Percentiles rank a stretch among this genome's conserved stretches.
Evolutionary conservation across 2,113 vertebrate species (phyloP).

Genomic region (Mustela lutreola): DNA sequence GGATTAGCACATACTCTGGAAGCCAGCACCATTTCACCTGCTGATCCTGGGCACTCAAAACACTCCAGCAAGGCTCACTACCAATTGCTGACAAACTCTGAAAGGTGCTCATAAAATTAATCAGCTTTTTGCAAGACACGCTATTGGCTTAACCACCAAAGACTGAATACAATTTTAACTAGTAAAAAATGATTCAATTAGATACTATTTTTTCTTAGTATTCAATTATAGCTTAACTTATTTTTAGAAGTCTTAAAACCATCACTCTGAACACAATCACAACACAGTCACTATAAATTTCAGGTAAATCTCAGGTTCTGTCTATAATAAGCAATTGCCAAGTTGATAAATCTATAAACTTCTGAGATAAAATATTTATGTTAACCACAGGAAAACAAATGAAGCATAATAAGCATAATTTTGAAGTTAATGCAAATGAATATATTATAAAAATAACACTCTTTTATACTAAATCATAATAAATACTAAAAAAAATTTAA

Average conservation of each 20-base stretch:
- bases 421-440: not conserved
- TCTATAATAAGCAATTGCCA: not conserved
- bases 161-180: not conserved
- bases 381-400: not conserved
- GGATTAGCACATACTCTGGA: not conserved
- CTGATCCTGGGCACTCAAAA: conserved; percentile 95
- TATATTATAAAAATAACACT: not conserved
- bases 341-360: not conserved
- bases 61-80: conserved; percentile 81
- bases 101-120: conserved; percentile 43
- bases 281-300: not conserved
- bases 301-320: not conserved
- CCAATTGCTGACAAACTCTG: conserved; percentile 64
- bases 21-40: conserved; percentile 94
- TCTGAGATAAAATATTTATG: not conserved
- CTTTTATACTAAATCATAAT: not conserved
- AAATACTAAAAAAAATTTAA: not conserved
- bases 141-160: not conserved
- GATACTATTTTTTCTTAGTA: not conserved
- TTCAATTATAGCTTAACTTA: not conserved
- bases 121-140: not conserved
- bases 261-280: not conserved
- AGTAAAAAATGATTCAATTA: not conserved
- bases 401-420: conserved; percentile 33
- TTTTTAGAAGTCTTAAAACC: not conserved